phyloP scores from a whole-genome alignment of 2,797 vertebrate genomes.

The Microctenopoma steveboyesi region DNA sequence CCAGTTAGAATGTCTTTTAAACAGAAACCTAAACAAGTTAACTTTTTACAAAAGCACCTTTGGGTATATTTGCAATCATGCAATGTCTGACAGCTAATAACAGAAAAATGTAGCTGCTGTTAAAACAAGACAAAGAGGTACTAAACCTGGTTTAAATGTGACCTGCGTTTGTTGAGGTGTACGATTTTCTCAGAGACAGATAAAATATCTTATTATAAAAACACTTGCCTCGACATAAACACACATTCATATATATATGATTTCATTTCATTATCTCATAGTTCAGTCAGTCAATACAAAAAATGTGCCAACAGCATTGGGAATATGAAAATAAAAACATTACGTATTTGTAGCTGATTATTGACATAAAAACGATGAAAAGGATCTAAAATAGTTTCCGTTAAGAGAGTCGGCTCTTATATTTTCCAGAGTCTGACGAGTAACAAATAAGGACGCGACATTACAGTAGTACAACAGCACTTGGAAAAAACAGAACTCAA shows the following conservation, averaged over 20 bases:
- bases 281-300: slow-evolving; percentile 53
- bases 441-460: slow-evolving; percentile 31
- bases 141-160: slow-evolving; percentile 29
- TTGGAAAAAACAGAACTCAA: slow-evolving; percentile 16
- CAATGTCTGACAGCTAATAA: no score
- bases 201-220: slow-evolving; percentile 44
- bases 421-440: slow-evolving; percentile 32
- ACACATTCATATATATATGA: slow-evolving; percentile 47
- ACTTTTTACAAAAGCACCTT: slow-evolving; percentile 62
- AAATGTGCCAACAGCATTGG: slow-evolving; percentile 51
- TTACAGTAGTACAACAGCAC: slow-evolving; percentile 20
- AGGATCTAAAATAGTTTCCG: neutral
- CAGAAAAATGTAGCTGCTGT: no score
- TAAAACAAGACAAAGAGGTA: slow-evolving; percentile 23
- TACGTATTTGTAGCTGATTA: slow-evolving; percentile 25
- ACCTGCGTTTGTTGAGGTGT: slow-evolving; percentile 42
- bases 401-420: slow-evolving; percentile 39
- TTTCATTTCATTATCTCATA: slow-evolving; percentile 59
- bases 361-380: slow-evolving; percentile 34
- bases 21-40: slow-evolving; percentile 35
- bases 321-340: slow-evolving; percentile 28
- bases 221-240: slow-evolving; percentile 55
- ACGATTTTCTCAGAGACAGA: slow-evolving; percentile 33
- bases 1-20: slow-evolving; percentile 37
- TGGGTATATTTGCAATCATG: slow-evolving; percentile 34